Conservation (phyloP, 2,888 invertebrate genomes). For the Pantelozetes paolii region DNA sequence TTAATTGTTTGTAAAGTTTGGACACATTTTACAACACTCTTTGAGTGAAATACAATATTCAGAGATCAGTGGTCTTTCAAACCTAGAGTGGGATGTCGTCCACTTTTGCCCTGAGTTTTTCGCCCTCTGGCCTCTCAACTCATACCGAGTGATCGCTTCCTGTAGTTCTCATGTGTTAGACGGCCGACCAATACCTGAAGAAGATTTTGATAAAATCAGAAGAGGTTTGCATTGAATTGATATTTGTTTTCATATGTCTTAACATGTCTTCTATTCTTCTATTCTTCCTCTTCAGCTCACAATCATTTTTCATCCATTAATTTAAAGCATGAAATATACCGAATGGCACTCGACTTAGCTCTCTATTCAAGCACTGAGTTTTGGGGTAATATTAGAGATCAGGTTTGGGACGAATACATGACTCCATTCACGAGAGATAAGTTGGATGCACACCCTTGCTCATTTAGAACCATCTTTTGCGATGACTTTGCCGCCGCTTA, state of each 20-base stretch:
- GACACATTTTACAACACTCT: conserved; percentile 77
- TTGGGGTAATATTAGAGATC: conserved; percentile 74
- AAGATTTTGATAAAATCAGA: conserved; percentile 62
- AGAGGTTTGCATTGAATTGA: conserved; percentile 51
- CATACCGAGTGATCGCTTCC: conserved; percentile 54
- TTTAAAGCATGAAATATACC: conserved; percentile 74
- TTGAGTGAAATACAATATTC: conserved; percentile 71
- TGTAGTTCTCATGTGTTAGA: conserved; percentile 72
- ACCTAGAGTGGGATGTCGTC: conserved; percentile 90
- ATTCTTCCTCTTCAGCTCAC: conserved; percentile 54
- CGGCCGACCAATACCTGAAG: conserved; percentile 65
- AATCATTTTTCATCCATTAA: conserved; percentile 73
- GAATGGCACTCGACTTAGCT: conserved; percentile 72
- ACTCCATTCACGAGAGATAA: conserved; percentile 66
- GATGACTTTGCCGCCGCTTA: conserved; percentile 81
- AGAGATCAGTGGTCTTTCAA: conserved; percentile 76
- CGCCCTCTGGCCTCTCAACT: conserved; percentile 61
- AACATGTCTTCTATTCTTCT: conserved; percentile 5
- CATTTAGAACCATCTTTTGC: conserved; percentile 74
- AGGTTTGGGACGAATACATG: conserved; percentile 75
- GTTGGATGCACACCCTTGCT: conserved; percentile 77
- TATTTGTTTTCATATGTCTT: not conserved
- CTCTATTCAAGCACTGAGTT: conserved; percentile 60
- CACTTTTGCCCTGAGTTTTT: conserved; percentile 78
- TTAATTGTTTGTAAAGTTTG: conserved; percentile 61